Evolutionary conservation across 2,113 vertebrate species (phyloP).

Genomic region (Neotoma lepida): DNA sequence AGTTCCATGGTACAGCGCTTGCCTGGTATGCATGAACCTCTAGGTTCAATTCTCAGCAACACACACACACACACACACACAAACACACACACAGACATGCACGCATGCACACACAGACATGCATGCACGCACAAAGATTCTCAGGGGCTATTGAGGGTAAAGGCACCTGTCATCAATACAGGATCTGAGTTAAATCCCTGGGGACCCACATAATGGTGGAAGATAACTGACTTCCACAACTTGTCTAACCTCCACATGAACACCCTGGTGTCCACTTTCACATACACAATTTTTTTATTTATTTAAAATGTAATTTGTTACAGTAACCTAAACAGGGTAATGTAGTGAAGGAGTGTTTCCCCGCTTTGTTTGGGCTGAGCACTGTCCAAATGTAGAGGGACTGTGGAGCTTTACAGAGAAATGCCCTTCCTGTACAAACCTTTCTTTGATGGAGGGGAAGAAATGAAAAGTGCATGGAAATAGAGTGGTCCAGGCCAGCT

Average conservation of each 20-base stretch:
- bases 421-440: neutral
- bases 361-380: neutral
- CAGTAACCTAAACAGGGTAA: neutral
- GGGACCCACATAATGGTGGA: neutral
- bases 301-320: neutral
- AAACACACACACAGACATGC: neutral
- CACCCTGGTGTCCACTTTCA: neutral
- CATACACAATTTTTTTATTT: neutral
- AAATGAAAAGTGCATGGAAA: neutral
- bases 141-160: neutral
- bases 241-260: neutral
- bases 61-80: neutral
- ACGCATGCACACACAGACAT: too few species aligned
- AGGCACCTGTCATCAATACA: neutral
- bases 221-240: neutral
- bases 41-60: neutral
- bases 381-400: neutral
- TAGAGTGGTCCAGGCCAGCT: neutral
- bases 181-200: neutral
- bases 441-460: slow-evolving; percentile 36
- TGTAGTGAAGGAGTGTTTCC: neutral
- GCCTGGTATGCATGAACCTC: neutral
- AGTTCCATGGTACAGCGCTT: neutral
- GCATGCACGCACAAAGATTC: too few species aligned
- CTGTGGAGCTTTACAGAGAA: neutral